Percentiles rank a stretch among this genome's conserved stretches.
phyloP scores from a whole-genome alignment of 2,113 vertebrate genomes.

The Procavia capensis region DNA sequence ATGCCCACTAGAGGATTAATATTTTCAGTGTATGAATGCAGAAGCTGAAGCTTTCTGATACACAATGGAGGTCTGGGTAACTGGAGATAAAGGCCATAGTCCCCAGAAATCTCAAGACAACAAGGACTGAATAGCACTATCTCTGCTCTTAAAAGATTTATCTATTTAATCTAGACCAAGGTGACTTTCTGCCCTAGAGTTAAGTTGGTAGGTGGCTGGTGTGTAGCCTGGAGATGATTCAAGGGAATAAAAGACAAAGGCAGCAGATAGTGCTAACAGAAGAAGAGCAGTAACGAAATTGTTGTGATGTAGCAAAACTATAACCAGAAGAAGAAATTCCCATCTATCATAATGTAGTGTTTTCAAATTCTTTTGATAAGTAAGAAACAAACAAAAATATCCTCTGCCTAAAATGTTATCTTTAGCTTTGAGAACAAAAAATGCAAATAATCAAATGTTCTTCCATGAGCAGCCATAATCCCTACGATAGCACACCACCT shows the following conservation, averaged over 20 bases:
- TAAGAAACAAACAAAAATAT: neutral
- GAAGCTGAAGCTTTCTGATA: neutral
- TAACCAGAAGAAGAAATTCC: conserved; percentile 46
- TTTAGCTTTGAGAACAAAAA: conserved; percentile 39
- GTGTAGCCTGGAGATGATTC: neutral
- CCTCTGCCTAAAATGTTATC: conserved; percentile 18
- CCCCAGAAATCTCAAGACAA: conserved; percentile 18
- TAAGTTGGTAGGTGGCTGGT: neutral
- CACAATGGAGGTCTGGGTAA: neutral
- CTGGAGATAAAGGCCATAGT: neutral
- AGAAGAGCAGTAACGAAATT: conserved; percentile 24
- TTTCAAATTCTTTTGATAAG: conserved; percentile 21
- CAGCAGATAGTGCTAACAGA: neutral
- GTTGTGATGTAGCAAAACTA: neutral
- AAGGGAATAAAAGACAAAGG: neutral
- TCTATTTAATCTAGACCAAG: conserved; percentile 23
- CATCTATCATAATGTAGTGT: neutral
- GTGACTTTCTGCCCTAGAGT: neutral
- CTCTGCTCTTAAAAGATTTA: conserved; percentile 12
- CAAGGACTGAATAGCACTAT: neutral
- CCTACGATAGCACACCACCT: neutral
- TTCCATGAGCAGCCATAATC: neutral
- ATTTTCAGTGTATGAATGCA: neutral
- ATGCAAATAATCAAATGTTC: neutral
- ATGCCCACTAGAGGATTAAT: neutral